phyloP scores from a whole-genome alignment of 2,888 invertebrate genomes.

The Phoenoteleia sp. region DNA sequence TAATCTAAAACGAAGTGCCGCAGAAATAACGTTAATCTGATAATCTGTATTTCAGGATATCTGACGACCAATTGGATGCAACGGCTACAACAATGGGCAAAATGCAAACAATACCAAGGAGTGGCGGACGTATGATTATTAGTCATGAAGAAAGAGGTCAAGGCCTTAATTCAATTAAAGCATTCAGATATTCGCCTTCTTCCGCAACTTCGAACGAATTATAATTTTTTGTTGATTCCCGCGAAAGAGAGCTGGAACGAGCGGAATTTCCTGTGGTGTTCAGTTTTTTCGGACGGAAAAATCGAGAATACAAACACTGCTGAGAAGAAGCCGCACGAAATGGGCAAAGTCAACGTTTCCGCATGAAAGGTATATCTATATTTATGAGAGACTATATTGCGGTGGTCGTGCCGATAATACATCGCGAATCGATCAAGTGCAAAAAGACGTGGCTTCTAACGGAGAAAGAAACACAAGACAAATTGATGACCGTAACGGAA shows the following conservation, averaged over 20 bases:
- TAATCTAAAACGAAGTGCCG: not conserved
- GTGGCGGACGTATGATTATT: slow-evolving; percentile 33
- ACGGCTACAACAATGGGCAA: slow-evolving; percentile 15
- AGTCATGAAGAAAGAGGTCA: slow-evolving; percentile 39
- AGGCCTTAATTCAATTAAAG: slow-evolving; percentile 54
- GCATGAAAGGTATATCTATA: slow-evolving; percentile 33
- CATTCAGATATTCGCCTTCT: slow-evolving; percentile 28
- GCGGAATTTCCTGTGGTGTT: not conserved
- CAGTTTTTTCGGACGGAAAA: not conserved
- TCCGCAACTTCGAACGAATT: not conserved
- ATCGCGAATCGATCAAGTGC: slow-evolving; percentile 32
- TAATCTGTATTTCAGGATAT: slow-evolving; percentile 25
- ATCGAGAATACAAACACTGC: not conserved
- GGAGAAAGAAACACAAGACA: slow-evolving; percentile 33
- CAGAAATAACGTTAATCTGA: not conserved
- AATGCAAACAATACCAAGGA: slow-evolving; percentile 30
- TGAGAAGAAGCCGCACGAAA: slow-evolving; percentile 7
- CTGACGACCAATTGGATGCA: not conserved
- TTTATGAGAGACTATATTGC: slow-evolving; percentile 10
- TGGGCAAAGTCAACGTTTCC: slow-evolving; percentile 26
- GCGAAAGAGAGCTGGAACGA: not conserved
- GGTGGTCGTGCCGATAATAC: slow-evolving; percentile 10
- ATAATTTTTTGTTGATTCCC: slow-evolving; percentile 21
- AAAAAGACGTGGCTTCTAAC: slow-evolving; percentile 15
- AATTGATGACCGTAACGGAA: slow-evolving; percentile 34